Conservation (phyloP, 2,888 invertebrate genomes). For the Aspidapion aeneum region DNA sequence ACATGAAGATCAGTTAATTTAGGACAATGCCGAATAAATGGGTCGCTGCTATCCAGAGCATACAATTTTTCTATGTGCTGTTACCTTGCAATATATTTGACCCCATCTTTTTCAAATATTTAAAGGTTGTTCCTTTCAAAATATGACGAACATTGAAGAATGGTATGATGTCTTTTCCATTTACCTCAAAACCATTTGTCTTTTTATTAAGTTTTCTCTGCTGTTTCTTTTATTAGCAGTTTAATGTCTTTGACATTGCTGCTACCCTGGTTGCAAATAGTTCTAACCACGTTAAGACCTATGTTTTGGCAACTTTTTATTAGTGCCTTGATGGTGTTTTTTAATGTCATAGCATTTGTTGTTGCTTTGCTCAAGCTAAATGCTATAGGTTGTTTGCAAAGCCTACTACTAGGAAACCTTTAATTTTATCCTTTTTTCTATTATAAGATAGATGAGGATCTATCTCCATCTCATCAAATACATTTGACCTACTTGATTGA, state of each 20-base stretch:
- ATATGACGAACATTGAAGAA: conserved; percentile 24
- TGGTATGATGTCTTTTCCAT: conserved; percentile 18
- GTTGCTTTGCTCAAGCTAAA: conserved; percentile 26
- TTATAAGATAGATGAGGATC: conserved; percentile 21
- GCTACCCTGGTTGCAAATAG: conserved; percentile 35
- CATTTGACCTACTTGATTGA: too few species aligned
- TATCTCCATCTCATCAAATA: conserved; percentile 31
- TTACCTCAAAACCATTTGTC: conserved; percentile 18
- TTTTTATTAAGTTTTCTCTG: neutral
- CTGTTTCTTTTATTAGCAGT: conserved; percentile 20
- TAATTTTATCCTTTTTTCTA: conserved; percentile 17
- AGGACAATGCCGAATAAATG: conserved; percentile 11
- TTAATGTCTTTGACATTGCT: conserved; percentile 31
- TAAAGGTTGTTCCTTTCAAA: conserved; percentile 21
- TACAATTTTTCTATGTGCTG: conserved; percentile 19
- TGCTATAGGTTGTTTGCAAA: conserved; percentile 31
- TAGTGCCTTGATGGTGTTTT: conserved; percentile 19
- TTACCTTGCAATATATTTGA: conserved; percentile 18
- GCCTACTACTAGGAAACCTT: conserved; percentile 26
- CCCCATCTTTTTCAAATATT: conserved; percentile 10
- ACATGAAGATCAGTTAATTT: conserved; percentile 25
- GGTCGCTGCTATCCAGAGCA: conserved; percentile 10
- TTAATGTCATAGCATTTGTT: conserved; percentile 20
- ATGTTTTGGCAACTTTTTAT: conserved; percentile 22
- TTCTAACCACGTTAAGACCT: conserved; percentile 30